Evolutionary conservation across 2,113 vertebrate species (phyloP), one percentile per base, ranked within the genome.

Genomic region (Aegithalos caudatus): DNA sequence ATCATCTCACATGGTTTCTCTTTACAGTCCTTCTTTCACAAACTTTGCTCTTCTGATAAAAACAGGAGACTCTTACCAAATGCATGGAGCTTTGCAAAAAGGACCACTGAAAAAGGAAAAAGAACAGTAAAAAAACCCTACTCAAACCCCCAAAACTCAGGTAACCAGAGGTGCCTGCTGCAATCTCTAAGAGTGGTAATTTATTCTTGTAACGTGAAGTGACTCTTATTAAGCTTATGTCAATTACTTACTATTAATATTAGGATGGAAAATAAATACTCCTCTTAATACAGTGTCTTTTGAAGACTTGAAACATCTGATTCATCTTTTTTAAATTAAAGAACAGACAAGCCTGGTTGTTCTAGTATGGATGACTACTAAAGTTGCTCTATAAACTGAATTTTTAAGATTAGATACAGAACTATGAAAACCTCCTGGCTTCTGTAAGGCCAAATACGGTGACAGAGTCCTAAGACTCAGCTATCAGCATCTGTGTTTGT

Each of bases 401-500:
- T 50, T 79, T 81, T 72, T 54, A 50, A 62, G 74, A 56, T 79
- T 74, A 56, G 64, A 78, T 44, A 38, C 1, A 3, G 50, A 94
- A 53, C 33, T 81, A 40, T 20, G 21, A 65, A 83, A 76, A 71
- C 28, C 61, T 70, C 47, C 57, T 60, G 57, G 42, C 54, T 94
- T 92, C 81, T 6, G 10, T 69, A 91, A 28, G 86, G 69, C 51
- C 62, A 94, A 88, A 70, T 31, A 29, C 2, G 38, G 57, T 87
- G 74, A 71, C 7, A 71, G 54, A 60, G 35, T 58, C 61, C 50
- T 62, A 67, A 65, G 58, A 53, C 51, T 61, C 42, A 42, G 58
- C 74, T n/a, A 47, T 50, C 67, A 47, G 60, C 35, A 88, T 86
- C 95, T 96, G 95, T 73, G 87, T 97, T 94, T 97, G 76, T 42